Evolutionary conservation across 2,797 vertebrate species (phyloP).

Genomic region (Onychomys arenicola): DNA sequence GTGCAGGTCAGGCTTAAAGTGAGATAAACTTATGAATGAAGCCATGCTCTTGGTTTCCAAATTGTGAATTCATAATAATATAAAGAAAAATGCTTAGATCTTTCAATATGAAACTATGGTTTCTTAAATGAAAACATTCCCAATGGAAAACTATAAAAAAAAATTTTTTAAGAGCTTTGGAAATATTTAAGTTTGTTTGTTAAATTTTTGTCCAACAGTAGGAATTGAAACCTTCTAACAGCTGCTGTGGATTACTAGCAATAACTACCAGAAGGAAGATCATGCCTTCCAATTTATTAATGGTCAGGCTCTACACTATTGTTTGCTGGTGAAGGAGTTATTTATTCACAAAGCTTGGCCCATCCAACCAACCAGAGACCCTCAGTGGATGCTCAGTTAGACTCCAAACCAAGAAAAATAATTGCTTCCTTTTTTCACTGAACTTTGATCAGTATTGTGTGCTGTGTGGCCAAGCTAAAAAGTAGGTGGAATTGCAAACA

Average conservation of each 20-base stretch:
- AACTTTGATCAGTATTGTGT: conserved; percentile 59
- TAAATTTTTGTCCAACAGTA: neutral
- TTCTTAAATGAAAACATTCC: conserved; percentile 22
- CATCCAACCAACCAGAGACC: conserved; percentile 57
- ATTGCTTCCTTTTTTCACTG: conserved; percentile 69
- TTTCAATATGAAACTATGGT: neutral
- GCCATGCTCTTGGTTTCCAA: conserved; percentile 29
- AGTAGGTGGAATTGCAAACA: conserved; percentile 54
- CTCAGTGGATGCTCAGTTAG: conserved; percentile 56
- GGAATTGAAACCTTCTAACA: neutral
- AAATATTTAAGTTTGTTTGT: neutral
- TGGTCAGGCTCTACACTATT: neutral
- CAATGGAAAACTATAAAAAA: neutral
- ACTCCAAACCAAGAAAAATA: conserved; percentile 44
- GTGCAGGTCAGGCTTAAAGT: conserved; percentile 32
- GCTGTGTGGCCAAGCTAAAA: conserved; percentile 55
- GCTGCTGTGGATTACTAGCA: conserved; percentile 53
- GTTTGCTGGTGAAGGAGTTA: conserved; percentile 52
- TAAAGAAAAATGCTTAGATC: conserved; percentile 50
- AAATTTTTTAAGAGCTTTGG: neutral
- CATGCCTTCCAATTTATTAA: conserved; percentile 10
- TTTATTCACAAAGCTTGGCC: conserved; percentile 70
- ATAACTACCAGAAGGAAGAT: conserved; percentile 62
- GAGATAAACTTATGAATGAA: conserved; percentile 58
- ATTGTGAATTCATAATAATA: conserved; percentile 17